phyloP scores from a whole-genome alignment of 1,140 invertebrate genomes.

The Lepidurus apus region DNA sequence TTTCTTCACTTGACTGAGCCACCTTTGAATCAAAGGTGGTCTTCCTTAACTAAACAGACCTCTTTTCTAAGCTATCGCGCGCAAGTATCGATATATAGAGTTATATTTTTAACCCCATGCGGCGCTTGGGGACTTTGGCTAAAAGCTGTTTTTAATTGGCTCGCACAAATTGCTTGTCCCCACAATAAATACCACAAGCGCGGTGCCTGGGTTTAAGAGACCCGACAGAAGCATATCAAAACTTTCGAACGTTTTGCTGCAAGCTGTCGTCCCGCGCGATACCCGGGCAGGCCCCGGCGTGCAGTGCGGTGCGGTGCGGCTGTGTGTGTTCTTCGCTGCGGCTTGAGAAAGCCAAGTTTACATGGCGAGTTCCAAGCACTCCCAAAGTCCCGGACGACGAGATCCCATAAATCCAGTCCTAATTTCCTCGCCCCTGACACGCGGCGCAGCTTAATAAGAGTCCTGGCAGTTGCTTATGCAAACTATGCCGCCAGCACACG shows the following conservation, averaged over 20 bases:
- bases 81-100: not conserved
- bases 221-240: not conserved
- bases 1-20: slow-evolving; percentile 1
- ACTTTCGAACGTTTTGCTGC: not conserved
- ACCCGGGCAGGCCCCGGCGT: not conserved
- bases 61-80: not conserved
- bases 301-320: not conserved
- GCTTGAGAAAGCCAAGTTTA: slow-evolving; percentile 6
- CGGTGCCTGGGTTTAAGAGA: not conserved
- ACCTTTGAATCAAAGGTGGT: not conserved
- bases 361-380: not conserved
- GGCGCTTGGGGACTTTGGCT: not conserved
- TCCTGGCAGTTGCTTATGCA: slow-evolving; percentile 21
- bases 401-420: slow-evolving; percentile 18
- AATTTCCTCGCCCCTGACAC: slow-evolving; percentile 13
- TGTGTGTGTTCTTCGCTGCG: not conserved
- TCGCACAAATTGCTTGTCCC: not conserved
- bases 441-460: slow-evolving; percentile 20
- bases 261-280: not conserved
- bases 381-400: not conserved
- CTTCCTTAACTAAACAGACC: not conserved
- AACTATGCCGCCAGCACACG: slow-evolving; percentile 20
- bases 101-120: not conserved
- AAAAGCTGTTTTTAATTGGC: slow-evolving; percentile 14
- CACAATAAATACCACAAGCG: slow-evolving; percentile 6